These are phyloP conservation scores for Pseudocheirus occidentalis DNA, from an alignment of 2,797 vertebrate genomes.

Conservation along the genomic window DNA sequence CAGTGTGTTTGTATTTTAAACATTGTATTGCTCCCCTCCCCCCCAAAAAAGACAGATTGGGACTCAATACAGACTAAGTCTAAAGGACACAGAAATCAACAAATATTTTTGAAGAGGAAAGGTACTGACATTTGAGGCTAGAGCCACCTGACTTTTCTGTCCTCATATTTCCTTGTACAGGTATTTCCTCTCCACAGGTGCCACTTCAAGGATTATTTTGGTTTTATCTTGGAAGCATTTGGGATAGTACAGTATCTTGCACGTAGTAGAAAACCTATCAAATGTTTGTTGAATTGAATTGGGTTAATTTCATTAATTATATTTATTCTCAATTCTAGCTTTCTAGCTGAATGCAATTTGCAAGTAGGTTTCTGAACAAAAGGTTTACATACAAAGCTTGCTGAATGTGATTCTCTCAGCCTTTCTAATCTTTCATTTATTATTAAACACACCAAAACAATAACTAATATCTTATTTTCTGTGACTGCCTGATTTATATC, in stretches of 20 bases:
- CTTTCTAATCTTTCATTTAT: constrained; percentile 17
- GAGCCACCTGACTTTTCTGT: neutral
- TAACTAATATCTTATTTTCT: constrained; percentile 26
- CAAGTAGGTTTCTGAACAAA: constrained; percentile 35
- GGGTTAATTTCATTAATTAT: neutral
- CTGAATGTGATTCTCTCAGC: neutral
- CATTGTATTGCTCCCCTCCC: neutral
- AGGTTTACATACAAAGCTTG: constrained; percentile 36
- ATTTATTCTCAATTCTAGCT: constrained; percentile 7
- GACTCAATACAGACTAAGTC: constrained; percentile 39
- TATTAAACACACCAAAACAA: constrained; percentile 9
- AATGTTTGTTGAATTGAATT: neutral
- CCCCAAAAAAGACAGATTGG: neutral
- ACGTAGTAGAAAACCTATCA: neutral
- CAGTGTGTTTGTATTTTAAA: constrained; percentile 2
- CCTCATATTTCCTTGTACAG: neutral
- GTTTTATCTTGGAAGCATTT: neutral
- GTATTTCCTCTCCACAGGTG: neutral
- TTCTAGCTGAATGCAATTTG: constrained; percentile 31
- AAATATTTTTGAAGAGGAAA: constrained; percentile 22
- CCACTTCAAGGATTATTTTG: neutral
- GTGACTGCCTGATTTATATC: constrained; percentile 37
- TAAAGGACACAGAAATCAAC: constrained; percentile 25
- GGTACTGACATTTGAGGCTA: neutral
- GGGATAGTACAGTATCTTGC: neutral